Conservation (phyloP, 1,140 invertebrate species). For the Reticulitermes speratus region DNA sequence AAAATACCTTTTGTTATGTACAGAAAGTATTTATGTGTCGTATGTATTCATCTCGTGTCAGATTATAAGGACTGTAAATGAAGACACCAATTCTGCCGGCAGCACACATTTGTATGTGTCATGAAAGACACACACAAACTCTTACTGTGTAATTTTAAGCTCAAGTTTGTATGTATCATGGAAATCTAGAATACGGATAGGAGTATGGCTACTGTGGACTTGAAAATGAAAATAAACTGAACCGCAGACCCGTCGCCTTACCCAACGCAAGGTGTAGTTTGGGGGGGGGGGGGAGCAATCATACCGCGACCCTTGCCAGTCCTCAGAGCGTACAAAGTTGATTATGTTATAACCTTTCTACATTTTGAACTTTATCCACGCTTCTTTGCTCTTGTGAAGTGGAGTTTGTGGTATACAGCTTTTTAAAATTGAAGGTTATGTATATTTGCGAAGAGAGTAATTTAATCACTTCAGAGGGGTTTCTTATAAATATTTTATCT, state of each 20-base stretch:
- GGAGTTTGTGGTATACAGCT: constrained; percentile 9
- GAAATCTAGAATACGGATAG: background rate
- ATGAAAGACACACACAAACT: too few species aligned
- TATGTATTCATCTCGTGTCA: too few species aligned
- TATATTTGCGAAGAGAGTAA: background rate
- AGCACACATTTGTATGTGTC: too few species aligned
- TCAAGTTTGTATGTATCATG: too few species aligned
- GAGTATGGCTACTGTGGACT: background rate
- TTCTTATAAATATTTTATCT: background rate
- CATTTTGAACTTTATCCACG: background rate
- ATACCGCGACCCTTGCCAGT: background rate
- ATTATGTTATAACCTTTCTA: constrained; percentile 10
- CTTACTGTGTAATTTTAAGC: too few species aligned
- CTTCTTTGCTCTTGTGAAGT: background rate
- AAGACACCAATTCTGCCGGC: too few species aligned
- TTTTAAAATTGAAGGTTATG: background rate
- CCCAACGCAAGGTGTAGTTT: background rate
- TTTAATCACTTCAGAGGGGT: background rate
- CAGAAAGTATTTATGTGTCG: too few species aligned
- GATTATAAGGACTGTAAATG: too few species aligned
- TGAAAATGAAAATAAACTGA: background rate
- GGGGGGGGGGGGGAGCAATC: background rate
- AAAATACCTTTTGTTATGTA: too few species aligned
- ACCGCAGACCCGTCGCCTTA: background rate
- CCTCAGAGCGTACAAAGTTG: background rate